A percentile compares a stretch with the other conserved stretches of the same genome.
Evolutionary conservation across 2,113 vertebrate species (phyloP).

Genomic region (Urocynchramus pylzowi): DNA sequence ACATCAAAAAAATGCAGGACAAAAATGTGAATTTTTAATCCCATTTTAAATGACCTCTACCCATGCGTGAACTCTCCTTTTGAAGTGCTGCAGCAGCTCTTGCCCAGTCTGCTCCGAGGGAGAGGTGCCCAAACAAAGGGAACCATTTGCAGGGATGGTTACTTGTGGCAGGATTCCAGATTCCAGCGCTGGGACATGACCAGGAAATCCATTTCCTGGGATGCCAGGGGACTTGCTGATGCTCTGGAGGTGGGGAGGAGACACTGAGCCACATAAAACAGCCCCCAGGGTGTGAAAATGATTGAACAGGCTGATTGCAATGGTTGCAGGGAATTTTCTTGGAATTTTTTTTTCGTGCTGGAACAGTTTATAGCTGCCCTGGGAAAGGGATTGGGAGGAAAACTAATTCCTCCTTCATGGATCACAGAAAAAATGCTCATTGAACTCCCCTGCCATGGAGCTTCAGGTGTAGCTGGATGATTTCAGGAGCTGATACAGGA

Average conservation of each 20-base stretch:
- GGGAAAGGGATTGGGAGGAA: background rate
- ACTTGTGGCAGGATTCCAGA: background rate
- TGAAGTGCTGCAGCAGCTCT: background rate
- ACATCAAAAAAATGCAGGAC: background rate
- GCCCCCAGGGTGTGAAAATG: background rate
- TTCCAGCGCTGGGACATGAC: background rate
- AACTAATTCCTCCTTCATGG: fast-evolving
- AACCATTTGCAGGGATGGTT: fast-evolving
- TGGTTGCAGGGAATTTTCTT: background rate
- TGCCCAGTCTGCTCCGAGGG: background rate
- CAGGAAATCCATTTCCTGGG: background rate
- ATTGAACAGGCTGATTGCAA: background rate
- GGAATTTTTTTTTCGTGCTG: background rate
- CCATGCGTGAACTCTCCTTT: conserved; percentile 12
- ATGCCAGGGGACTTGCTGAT: background rate
- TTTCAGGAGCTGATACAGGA: background rate
- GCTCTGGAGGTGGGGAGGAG: background rate
- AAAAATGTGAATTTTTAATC: conserved; percentile 36
- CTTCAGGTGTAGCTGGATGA: fast-evolving
- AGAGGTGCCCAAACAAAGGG: background rate
- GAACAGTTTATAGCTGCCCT: background rate
- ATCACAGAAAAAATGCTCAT: background rate
- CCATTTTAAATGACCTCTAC: conserved; percentile 20
- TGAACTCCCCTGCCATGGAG: fast-evolving
- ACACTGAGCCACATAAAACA: fast-evolving